These are phyloP conservation scores for Drosophila algonquin DNA, from an alignment of 2,888 invertebrate species.

Conservation along the genomic window DNA sequence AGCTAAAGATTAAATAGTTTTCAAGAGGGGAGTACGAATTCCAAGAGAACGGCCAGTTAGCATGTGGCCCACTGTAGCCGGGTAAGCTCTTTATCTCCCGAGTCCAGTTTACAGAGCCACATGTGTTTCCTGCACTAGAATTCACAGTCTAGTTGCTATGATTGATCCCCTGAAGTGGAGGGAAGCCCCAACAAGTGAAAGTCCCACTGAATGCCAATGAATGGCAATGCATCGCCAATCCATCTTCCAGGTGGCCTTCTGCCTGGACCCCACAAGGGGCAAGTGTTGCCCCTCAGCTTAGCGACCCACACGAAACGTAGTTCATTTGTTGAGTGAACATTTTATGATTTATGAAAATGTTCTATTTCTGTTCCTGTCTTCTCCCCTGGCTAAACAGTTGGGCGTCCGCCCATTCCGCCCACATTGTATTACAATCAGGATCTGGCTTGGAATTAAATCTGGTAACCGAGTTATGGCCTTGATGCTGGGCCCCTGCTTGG, in stretches of 20 bases:
- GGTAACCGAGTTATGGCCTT: slow-evolving; percentile 42
- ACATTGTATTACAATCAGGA: slow-evolving; percentile 70
- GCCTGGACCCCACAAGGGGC: slow-evolving; percentile 4
- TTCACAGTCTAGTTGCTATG: background rate
- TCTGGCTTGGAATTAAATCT: slow-evolving; percentile 69
- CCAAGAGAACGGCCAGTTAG: too few species aligned
- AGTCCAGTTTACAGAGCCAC: too few species aligned
- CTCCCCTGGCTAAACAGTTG: slow-evolving; percentile 29
- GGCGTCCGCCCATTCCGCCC: slow-evolving; percentile 51
- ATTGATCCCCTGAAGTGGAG: background rate
- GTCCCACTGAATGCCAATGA: background rate
- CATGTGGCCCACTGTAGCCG: too few species aligned
- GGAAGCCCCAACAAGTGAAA: background rate
- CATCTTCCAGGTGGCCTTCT: background rate
- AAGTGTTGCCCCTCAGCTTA: slow-evolving; percentile 10
- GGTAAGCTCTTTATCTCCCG: too few species aligned
- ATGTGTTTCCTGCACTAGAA: background rate
- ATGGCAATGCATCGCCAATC: slow-evolving; percentile 8
- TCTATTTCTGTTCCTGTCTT: slow-evolving; percentile 23
- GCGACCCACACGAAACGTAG: slow-evolving; percentile 12
- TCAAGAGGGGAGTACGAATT: too few species aligned
- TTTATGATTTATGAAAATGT: slow-evolving; percentile 66
- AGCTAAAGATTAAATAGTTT: too few species aligned
- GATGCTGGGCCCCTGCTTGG: background rate
- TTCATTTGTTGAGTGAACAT: slow-evolving; percentile 43